Percentiles rank a stretch among this genome's conserved stretches.
These are phyloP conservation scores for Clarias fuscus DNA, from an alignment of 2,797 vertebrate genomes.

Conservation along the genomic window DNA sequence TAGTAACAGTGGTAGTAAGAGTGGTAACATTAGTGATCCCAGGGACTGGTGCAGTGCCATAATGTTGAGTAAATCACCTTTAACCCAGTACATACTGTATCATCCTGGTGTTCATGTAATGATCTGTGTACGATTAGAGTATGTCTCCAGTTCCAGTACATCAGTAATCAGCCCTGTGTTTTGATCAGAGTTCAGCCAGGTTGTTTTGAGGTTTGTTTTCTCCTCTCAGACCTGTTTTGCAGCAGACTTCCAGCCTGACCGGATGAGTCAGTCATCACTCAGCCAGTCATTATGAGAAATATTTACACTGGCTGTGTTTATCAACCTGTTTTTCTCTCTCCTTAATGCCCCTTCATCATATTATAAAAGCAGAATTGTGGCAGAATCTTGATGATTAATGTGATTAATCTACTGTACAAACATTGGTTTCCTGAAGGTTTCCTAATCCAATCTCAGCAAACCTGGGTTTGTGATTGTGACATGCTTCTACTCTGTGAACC, in stretches of 20 bases:
- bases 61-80: neutral
- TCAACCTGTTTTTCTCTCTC: neutral
- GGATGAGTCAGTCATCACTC: conserved; percentile 36
- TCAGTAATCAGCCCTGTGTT: neutral
- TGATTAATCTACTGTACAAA: neutral
- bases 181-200: conserved; percentile 3
- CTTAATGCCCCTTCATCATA: neutral
- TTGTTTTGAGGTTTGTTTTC: conserved; percentile 13
- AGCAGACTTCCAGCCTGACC: conserved; percentile 38
- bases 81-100: neutral
- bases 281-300: conserved; percentile 9
- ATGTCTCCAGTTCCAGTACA: too few relatives aligned
- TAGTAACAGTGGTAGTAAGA: neutral
- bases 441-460: neutral
- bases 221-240: conserved; percentile 31
- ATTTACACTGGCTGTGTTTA: conserved; percentile 15
- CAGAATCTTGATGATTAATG: neutral
- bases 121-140: neutral
- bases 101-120: neutral
- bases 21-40: too few relatives aligned
- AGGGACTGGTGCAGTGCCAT: neutral
- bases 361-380: neutral
- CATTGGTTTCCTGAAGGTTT: conserved; percentile 22
- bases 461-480: conserved; percentile 11
- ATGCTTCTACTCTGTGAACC: neutral